These are phyloP conservation scores for Puffinus mauretanicus DNA, from an alignment of 2,113 vertebrate genomes.

Conservation along the genomic window DNA sequence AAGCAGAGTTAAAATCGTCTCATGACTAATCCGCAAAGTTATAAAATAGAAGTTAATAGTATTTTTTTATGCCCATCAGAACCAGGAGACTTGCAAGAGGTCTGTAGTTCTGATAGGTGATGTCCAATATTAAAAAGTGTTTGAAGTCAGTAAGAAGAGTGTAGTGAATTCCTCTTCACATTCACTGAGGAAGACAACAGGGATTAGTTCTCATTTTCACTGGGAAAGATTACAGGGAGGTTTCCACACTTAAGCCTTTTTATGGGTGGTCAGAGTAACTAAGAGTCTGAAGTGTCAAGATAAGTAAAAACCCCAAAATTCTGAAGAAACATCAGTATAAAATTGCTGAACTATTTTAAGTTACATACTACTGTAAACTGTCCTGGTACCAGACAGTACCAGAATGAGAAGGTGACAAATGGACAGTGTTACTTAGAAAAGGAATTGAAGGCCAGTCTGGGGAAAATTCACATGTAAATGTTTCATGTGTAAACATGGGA, in stretches of 20 bases:
- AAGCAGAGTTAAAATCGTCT: neutral
- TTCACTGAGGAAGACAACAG: neutral
- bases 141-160: neutral
- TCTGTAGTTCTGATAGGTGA: neutral
- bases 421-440: neutral
- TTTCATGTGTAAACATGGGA: neutral
- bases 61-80: neutral
- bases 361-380: neutral
- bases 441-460: neutral
- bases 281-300: neutral
- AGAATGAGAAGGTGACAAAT: neutral
- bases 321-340: neutral
- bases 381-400: neutral
- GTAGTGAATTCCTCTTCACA: neutral
- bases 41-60: neutral
- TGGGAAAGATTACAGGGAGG: neutral
- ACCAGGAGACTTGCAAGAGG: neutral
- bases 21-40: neutral
- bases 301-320: neutral
- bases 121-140: neutral
- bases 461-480: neutral
- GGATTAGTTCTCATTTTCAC: neutral
- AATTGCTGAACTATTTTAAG: neutral
- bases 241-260: neutral
- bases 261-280: neutral